Base-by-base conservation (phyloP, 2,113 vertebrate species). In the Sebastes fasciatus region DNA sequence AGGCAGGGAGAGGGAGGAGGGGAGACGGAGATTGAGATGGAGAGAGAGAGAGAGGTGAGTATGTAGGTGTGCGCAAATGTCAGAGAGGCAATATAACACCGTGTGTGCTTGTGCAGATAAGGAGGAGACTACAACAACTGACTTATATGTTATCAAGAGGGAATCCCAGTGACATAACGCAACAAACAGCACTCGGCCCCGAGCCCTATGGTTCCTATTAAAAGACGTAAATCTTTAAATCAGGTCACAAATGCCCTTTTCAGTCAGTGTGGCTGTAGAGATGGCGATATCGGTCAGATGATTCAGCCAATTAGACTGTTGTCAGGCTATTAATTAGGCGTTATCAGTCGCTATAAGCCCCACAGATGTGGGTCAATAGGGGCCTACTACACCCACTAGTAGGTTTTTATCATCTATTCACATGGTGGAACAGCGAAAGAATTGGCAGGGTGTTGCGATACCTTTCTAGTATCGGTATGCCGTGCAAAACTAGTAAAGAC, bases 11-110 rank as follows among this genome's bases (percentile, higher is more conserved):
- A 4, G 26, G 67, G 82, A 68, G 49, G 74, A 34, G 23, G 40
- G 65, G 19, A 14, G 78, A 77, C 52, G 74, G 78, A 14, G 78
- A 77, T 57, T 71, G 78, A 70, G 34, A 70, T 52, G 21, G 10
- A 82, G 48, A 75, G 82, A 65, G 70, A 34, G 10, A 82, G 48
- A 75, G 57, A 74, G 78, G 52, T 43, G 34, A 82, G 60, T 23
- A 14, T 83, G 61, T 55, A 70, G 48, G 51, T 74, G 63, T 63
- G 64, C 78, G 67, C 55, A 71, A 58, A 67, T 45, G 16, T 74
- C 17, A 65, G 19, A 12, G 10, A 61, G 12, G 48, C 16, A 19
- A 45, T 13, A 12, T 5, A 43, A 51, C 5, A 1, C 11, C 43
- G 52, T 65, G 43, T 60, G n/a, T 21, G 40, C 3, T 21, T 54